Percentiles rank a stretch among this genome's conserved stretches.
Evolutionary conservation across 1,140 invertebrate species (phyloP).

Genomic region (Melitaea cinxia): DNA sequence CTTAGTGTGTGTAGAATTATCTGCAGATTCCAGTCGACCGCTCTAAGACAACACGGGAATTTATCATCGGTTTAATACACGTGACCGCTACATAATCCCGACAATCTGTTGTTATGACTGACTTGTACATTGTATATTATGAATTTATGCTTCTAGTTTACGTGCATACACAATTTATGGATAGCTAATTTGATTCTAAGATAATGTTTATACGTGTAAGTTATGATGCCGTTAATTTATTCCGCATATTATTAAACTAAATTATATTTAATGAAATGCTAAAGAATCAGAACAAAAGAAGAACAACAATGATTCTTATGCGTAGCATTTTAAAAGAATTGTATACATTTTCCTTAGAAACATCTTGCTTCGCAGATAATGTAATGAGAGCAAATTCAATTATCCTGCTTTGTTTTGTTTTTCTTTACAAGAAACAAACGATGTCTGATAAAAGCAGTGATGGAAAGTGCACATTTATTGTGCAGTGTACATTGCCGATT

Average conservation of each 20-base stretch:
- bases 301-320: constrained; percentile 3
- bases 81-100: constrained; percentile 49
- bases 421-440: constrained; percentile 50
- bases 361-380: constrained; percentile 73
- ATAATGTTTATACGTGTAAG: neutral
- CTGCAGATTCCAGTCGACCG: constrained; percentile 47
- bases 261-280: neutral
- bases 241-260: neutral
- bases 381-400: constrained; percentile 78
- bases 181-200: constrained; percentile 15
- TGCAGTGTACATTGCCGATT: constrained; percentile 72
- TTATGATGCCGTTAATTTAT: too few relatives aligned
- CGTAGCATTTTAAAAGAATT: constrained; percentile 28
- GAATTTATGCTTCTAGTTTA: constrained; percentile 28
- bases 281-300: constrained; percentile 1
- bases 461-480: constrained; percentile 74
- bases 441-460: constrained; percentile 67
- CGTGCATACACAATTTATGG: constrained; percentile 20
- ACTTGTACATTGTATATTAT: constrained; percentile 30
- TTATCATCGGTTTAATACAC: constrained; percentile 47
- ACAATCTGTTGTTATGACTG: constrained; percentile 58
- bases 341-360: constrained; percentile 42
- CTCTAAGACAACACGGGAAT: constrained; percentile 48
- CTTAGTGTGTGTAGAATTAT: constrained; percentile 42
- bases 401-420: constrained; percentile 69